Conservation (phyloP, 1,140 invertebrate species). For the Dendroctonus ponderosae region DNA sequence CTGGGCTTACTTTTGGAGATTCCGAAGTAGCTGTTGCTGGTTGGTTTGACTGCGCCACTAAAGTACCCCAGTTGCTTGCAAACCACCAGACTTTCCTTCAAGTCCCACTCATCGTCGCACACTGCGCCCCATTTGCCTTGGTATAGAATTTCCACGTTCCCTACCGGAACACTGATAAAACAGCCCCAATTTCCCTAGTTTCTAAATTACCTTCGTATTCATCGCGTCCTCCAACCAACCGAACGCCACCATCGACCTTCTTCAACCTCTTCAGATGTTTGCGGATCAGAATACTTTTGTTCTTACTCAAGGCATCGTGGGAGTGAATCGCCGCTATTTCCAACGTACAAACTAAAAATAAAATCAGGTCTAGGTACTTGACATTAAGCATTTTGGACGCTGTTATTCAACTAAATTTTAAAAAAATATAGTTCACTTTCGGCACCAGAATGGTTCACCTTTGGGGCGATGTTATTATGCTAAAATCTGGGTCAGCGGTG, state of each 20-base stretch:
- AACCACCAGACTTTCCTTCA: conserved; percentile 75
- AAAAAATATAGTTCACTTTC: conserved; percentile 9
- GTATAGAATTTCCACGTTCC: conserved; percentile 87
- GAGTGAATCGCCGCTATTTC: neutral
- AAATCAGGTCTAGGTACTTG: conserved; percentile 15
- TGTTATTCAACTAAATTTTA: conserved; percentile 7
- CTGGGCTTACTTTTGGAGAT: conserved; percentile 64
- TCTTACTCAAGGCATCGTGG: conserved; percentile 7
- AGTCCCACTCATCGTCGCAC: conserved; percentile 92
- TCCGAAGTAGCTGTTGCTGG: conserved; percentile 74
- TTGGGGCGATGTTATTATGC: conserved; percentile 7
- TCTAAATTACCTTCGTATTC: conserved; percentile 65
- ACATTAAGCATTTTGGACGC: conserved; percentile 11
- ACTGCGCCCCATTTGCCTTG: conserved; percentile 82
- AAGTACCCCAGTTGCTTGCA: conserved; percentile 76
- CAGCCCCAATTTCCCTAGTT: neutral
- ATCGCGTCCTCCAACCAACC: conserved; percentile 64
- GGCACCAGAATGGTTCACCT: neutral
- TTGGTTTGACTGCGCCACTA: conserved; percentile 54
- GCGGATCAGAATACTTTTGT: conserved; percentile 47
- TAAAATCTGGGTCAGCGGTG: conserved; percentile 10
- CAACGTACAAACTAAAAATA: conserved; percentile 11
- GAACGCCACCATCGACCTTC: conserved; percentile 69
- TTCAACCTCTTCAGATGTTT: conserved; percentile 62
- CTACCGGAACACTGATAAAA: conserved; percentile 51